Conservation (phyloP, 1,140 invertebrate genomes). For the Eulimnadia texana region DNA sequence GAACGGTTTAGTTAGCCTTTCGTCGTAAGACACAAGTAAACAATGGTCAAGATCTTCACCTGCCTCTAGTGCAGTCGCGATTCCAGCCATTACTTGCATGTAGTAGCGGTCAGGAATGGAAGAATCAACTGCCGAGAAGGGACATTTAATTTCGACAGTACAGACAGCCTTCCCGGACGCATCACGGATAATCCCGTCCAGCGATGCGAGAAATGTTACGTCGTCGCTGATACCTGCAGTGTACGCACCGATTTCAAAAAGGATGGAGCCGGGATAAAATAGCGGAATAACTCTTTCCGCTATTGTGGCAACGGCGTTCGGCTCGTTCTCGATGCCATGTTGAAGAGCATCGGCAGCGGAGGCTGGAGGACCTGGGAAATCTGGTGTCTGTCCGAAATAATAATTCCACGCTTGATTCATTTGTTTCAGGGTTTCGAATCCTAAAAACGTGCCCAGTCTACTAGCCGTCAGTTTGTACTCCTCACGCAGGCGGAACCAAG, state of each 20-base stretch:
- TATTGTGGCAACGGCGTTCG: no score
- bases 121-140: neutral
- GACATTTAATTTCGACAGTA: neutral
- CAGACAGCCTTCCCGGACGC: neutral
- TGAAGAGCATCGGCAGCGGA: neutral
- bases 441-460: neutral
- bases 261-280: neutral
- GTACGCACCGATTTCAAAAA: neutral
- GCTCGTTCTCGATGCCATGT: neutral
- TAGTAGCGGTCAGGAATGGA: neutral
- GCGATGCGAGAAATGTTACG: neutral
- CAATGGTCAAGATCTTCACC: neutral
- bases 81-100: neutral
- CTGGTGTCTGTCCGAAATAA: neutral
- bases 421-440: neutral
- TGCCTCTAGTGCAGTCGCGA: neutral
- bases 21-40: neutral
- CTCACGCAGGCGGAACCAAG: neutral
- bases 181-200: neutral
- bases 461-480: neutral
- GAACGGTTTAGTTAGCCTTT: neutral
- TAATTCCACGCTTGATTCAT: neutral
- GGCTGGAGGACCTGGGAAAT: neutral
- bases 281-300: neutral
- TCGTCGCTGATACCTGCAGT: neutral